These are phyloP conservation scores for Elanoides forficatus DNA, from an alignment of 2,113 vertebrate species.

Conservation along the genomic window DNA sequence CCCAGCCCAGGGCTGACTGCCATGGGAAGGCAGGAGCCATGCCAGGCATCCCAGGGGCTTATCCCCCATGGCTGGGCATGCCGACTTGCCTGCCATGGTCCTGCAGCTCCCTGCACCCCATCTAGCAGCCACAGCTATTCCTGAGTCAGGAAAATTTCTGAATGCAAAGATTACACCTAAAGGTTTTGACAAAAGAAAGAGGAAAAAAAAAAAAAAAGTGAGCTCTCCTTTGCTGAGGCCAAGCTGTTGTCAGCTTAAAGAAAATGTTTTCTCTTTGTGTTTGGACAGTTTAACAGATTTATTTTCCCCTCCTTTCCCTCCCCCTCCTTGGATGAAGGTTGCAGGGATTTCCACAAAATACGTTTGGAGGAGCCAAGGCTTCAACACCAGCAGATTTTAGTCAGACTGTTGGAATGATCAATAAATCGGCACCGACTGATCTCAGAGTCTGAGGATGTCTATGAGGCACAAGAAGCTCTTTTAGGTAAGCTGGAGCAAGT, in stretches of 20 bases:
- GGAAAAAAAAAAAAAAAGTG: background rate
- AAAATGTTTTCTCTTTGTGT: slow-evolving; percentile 37
- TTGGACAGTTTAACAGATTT: slow-evolving; percentile 42
- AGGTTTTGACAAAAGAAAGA: background rate
- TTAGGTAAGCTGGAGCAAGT: slow-evolving; percentile 59
- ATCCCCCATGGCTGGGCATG: rapidly evolving
- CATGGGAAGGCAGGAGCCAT: background rate
- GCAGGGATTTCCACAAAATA: slow-evolving; percentile 59
- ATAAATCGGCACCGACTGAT: slow-evolving; percentile 35
- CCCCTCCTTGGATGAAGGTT: background rate
- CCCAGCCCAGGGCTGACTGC: background rate
- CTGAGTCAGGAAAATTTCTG: background rate
- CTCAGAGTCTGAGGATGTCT: slow-evolving; percentile 58
- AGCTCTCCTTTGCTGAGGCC: background rate
- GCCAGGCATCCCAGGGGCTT: background rate
- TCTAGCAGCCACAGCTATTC: background rate
- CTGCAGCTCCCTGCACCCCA: background rate
- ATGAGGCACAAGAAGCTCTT: slow-evolving; percentile 28
- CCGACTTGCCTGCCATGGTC: rapidly evolving
- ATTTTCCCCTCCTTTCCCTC: background rate
- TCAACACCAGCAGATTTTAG: slow-evolving; percentile 26
- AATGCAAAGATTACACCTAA: background rate
- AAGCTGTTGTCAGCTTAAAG: slow-evolving; percentile 8
- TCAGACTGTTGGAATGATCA: slow-evolving; percentile 34
- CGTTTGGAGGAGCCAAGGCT: slow-evolving; percentile 14